Base-by-base conservation (phyloP, 2,113 vertebrate species). In the Xiphophorus maculatus region DNA sequence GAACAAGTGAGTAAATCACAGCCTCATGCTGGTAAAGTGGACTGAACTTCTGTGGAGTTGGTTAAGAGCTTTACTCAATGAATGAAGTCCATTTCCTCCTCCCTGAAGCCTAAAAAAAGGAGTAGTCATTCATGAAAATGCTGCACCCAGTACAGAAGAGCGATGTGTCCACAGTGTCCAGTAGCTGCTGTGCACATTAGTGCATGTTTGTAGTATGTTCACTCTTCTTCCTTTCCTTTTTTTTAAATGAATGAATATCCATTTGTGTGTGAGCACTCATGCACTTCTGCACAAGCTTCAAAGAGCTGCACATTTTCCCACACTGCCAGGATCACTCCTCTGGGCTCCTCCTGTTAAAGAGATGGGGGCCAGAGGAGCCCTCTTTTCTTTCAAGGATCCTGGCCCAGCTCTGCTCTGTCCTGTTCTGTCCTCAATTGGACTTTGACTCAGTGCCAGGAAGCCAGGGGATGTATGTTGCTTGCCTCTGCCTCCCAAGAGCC, bases 371-470 rank as follows among this genome's bases (percentile, higher is more conserved):
- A 93, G 88, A 90, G 84, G 84, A 91, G 83, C 77, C 76, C 75
- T 91, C 88, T 92, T 93, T 95, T 94, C 89, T 93, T 88, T 93
- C 90, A 84, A 85, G 83, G 73, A 91, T 87, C 80, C 90, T 89
- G 87, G 89, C 84, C 87, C 14, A 79, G 83, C 89, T 91, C 90
- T 89, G 87, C 77, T 87, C 90, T 89, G 80, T 87, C 80, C 91
- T 92, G 82, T 91, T 94, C 93, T 94, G 91, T 93, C 93, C 91
- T 94, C 88, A 93, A 91, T 92, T 94, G 93, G 93, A 92, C 91
- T 92, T 93, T 95, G 93, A 94, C 90, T 87, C 69, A 64, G 77
- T 89, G 93, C 93, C 94, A 94, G 83, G 76, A 79, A 84, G 87
- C 90, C 82, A 87, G 90, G 89, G 90, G 92, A 93, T 92, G 90